These are phyloP conservation scores for Epirrhoe alternata DNA, from an alignment of 2,888 invertebrate species.

Conservation along the genomic window DNA sequence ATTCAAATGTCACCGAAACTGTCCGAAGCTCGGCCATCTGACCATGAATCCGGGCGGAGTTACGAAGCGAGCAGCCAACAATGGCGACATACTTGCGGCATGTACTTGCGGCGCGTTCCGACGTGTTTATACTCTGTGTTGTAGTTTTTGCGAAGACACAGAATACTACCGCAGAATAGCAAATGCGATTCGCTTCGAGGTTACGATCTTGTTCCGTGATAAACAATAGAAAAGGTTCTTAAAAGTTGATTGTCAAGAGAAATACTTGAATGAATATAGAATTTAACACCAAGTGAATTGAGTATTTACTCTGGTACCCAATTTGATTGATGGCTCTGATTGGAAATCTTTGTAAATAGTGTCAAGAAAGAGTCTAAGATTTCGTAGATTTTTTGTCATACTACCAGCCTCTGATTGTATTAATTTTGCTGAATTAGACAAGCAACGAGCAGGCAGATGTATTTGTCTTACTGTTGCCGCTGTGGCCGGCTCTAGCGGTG, in stretches of 20 bases:
- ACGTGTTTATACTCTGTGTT: constrained; percentile 35
- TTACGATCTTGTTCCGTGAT: background rate
- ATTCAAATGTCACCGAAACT: constrained; percentile 36
- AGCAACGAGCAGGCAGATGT: constrained; percentile 4
- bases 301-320: too few species aligned
- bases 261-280: too few species aligned
- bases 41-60: constrained; percentile 37
- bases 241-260: background rate
- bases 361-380: too few species aligned
- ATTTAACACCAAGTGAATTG: too few species aligned
- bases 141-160: constrained; percentile 34
- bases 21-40: constrained; percentile 27
- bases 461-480: constrained; percentile 35
- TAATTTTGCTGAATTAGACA: background rate
- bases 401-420: background rate
- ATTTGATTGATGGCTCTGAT: too few species aligned
- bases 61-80: constrained; percentile 36
- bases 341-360: too few species aligned
- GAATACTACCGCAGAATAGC: constrained; percentile 19
- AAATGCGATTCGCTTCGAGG: background rate
- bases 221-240: background rate
- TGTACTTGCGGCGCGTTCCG: constrained; percentile 33
- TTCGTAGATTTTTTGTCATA: background rate
- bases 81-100: constrained; percentile 36
- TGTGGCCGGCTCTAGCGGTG: constrained; percentile 62